These are phyloP conservation scores for Poeciliopsis prolifica DNA, from an alignment of 2,113 vertebrate genomes.

Conservation along the genomic window DNA sequence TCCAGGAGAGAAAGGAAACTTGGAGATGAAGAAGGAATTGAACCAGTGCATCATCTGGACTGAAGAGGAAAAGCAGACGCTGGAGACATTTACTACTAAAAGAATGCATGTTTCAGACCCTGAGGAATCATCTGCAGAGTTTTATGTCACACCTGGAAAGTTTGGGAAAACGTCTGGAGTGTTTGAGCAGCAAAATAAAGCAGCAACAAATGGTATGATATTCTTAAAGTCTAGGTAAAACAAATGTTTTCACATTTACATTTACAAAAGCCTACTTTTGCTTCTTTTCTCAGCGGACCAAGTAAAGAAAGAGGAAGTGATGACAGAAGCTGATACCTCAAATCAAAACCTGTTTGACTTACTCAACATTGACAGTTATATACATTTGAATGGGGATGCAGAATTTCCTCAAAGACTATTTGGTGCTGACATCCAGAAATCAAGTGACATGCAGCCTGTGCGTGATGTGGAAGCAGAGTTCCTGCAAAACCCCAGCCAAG, in stretches of 20 bases:
- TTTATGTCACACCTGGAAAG: not conserved
- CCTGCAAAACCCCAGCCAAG: constrained; percentile 51
- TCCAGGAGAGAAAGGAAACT: constrained; percentile 3
- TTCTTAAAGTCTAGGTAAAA: not conserved
- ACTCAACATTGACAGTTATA: not conserved
- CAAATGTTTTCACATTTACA: not conserved
- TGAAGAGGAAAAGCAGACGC: constrained; percentile 8
- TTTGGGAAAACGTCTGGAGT: not conserved
- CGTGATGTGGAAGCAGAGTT: constrained; percentile 25
- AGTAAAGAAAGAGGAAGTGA: constrained; percentile 21
- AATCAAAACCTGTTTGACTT: constrained; percentile 1
- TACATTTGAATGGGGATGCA: constrained; percentile 4
- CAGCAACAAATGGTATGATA: constrained; percentile 48
- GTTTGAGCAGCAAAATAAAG: not conserved
- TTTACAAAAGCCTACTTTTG: not conserved
- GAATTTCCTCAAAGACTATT: constrained; percentile 10
- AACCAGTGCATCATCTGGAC: not conserved
- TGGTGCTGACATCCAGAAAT: constrained; percentile 7
- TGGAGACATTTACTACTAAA: constrained; percentile 5
- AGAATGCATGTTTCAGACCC: not conserved
- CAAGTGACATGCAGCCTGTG: constrained; percentile 21
- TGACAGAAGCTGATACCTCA: constrained; percentile 6
- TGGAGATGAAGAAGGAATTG: constrained; percentile 3
- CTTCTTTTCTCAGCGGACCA: constrained; percentile 33
- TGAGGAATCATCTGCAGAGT: constrained; percentile 6